Evolutionary conservation across 2,888 invertebrate species (phyloP).

Genomic region (Lordiphosa andalusiaca): DNA sequence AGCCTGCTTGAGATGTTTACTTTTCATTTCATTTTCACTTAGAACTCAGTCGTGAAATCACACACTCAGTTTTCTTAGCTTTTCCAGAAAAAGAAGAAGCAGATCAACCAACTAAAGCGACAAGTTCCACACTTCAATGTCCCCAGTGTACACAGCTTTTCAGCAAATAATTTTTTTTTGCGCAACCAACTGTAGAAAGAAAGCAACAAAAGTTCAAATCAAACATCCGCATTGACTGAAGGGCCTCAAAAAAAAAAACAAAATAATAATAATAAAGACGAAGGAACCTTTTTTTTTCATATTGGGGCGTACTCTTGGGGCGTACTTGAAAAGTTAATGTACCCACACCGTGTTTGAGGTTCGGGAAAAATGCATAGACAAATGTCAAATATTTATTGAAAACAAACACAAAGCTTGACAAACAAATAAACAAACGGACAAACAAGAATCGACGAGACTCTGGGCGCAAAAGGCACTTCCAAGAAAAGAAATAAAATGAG

Average conservation of each 20-base stretch:
- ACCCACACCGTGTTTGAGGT: conserved; percentile 58
- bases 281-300: conserved; percentile 13
- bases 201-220: conserved; percentile 43
- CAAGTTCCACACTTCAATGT: conserved; percentile 44
- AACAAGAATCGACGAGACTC: conserved; percentile 48
- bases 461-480: conserved; percentile 54
- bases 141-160: conserved; percentile 27
- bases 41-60: too few species aligned
- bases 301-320: conserved; percentile 12
- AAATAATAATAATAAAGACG: neutral
- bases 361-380: conserved; percentile 68
- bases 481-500: conserved; percentile 67
- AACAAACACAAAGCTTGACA: conserved; percentile 64
- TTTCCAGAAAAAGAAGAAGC: neutral
- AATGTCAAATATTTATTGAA: conserved; percentile 76
- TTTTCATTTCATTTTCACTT: too few species aligned
- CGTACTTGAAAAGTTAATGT: conserved; percentile 72
- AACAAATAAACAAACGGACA: conserved; percentile 70
- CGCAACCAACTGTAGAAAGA: conserved; percentile 38
- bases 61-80: neutral
- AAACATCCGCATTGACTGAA: conserved; percentile 59
- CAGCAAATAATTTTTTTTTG: conserved; percentile 46
- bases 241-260: neutral
- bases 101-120: conserved; percentile 30
- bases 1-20: too few species aligned